These are phyloP conservation scores for Caenorhabditis briggsae DNA, from an alignment of 1,140 invertebrate genomes.

Conservation along the genomic window DNA sequence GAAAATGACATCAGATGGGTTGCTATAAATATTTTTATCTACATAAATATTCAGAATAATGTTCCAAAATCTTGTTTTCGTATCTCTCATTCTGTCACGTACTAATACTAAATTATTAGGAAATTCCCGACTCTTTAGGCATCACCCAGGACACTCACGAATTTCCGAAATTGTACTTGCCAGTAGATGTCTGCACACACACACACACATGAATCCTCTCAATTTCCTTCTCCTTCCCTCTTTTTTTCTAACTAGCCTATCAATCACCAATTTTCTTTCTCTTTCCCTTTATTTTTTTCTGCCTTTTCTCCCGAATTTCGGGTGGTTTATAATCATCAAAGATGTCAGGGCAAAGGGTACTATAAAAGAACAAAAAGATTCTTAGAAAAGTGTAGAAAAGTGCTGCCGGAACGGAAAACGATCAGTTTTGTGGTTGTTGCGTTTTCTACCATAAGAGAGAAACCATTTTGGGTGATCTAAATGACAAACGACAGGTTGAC, in stretches of 20 bases:
- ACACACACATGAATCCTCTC: background rate
- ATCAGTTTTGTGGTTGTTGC: background rate
- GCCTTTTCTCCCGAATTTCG: background rate
- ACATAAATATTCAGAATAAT: background rate
- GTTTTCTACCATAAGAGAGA: background rate
- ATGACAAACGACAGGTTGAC: conserved; percentile 15
- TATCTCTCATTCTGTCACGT: background rate
- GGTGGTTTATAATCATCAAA: conserved; percentile 2
- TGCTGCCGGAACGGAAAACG: conserved; percentile 6
- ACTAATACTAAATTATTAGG: background rate
- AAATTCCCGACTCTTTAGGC: background rate
- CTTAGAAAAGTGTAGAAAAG: background rate
- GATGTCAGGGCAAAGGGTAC: background rate
- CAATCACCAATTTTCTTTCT: conserved; percentile 6
- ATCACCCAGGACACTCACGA: background rate
- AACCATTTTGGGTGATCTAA: conserved; percentile 23
- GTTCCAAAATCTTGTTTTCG: background rate
- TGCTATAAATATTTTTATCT: background rate
- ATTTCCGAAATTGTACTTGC: conserved; percentile 13
- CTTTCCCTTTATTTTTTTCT: background rate
- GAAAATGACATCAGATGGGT: too few relatives aligned
- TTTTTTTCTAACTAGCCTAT: background rate
- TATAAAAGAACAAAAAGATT: conserved; percentile 17
- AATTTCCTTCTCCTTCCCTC: background rate
- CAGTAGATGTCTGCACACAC: background rate